Base-by-base conservation (phyloP, 2,797 vertebrate species). In the Squalus acanthias region DNA sequence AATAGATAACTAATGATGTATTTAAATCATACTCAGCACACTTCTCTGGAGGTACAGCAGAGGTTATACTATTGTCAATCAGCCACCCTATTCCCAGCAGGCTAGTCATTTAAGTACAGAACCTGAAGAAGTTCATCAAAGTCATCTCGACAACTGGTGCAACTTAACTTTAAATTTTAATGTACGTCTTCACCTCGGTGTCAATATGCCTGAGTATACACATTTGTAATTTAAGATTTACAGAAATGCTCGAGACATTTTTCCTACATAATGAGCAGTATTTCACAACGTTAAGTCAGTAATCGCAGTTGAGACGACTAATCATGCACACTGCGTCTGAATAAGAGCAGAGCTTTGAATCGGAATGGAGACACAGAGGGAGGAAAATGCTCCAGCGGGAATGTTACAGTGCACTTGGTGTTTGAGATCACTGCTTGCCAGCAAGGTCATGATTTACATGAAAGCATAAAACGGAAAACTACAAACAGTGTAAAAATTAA, bases 291-390 rank as follows among this genome's bases (percentile, higher is more conserved):
- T 97, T 97, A 96, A 97, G 97, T 97, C 97, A 98, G 97, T 97
- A 97, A 97, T 97, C 97, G 97, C 97, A 97, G 97, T 97, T 96
- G 97, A 98, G 98, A 98, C 97, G 98, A 98, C 97, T 97, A 97
- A 97, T 98, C 97, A 97, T 96, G 46, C 50, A 29, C 46, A 95
- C 69, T 29, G 46, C 46, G 26, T 72, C 24, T 95, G 94, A 74
- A 95, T 70, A 12, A 70, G 10, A 95, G 67, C 46, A 74, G 26
- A 29, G 60, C 4, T 92, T 92, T 92, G 1, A 65, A 24, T 33
- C 88, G 15, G 94, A 50, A 57, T 29, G 33, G 50, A 74, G 70
- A n/a, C 10, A 3, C 46, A 60, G 50, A 74, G 29, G 70, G 70
- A 95, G 94, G 70, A 12, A 76, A 95, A 50, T 33, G 69, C 24